Evolutionary conservation across 2,797 vertebrate species (phyloP).

Genomic region (Dipus sagitta): DNA sequence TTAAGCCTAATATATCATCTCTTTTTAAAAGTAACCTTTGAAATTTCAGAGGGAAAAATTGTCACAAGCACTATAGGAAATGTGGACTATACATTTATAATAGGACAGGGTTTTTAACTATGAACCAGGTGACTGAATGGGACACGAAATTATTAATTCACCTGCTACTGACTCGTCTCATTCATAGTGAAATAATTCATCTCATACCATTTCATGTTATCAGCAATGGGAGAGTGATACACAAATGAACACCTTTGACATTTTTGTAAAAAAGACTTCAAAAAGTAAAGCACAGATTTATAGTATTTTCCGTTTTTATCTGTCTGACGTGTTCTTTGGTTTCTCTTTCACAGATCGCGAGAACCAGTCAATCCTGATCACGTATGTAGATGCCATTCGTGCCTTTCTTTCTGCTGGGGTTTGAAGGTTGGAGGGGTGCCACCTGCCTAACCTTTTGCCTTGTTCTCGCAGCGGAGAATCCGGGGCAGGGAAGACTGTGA

Average conservation of each 20-base stretch:
- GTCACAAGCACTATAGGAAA: neutral
- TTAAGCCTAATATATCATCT: constrained; percentile 2
- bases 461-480: constrained; percentile 88
- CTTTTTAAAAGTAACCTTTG: constrained; percentile 31
- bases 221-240: neutral
- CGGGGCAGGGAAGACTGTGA: constrained; percentile 95
- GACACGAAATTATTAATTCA: neutral
- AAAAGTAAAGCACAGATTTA: neutral
- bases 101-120: constrained; percentile 11
- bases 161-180: neutral
- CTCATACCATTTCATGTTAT: neutral
- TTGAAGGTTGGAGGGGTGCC: neutral
- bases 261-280: neutral
- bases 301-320: neutral
- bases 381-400: constrained; percentile 88
- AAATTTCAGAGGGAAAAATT: constrained; percentile 17
- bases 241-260: neutral
- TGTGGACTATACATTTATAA: neutral
- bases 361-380: constrained; percentile 96
- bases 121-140: neutral
- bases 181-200: neutral
- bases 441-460: constrained; percentile 59
- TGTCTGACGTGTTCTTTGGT: neutral
- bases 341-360: constrained; percentile 90
- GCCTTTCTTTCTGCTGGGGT: neutral